Evolutionary conservation across 2,888 invertebrate genomes (phyloP).

Genomic region (Lithosia quadra): DNA sequence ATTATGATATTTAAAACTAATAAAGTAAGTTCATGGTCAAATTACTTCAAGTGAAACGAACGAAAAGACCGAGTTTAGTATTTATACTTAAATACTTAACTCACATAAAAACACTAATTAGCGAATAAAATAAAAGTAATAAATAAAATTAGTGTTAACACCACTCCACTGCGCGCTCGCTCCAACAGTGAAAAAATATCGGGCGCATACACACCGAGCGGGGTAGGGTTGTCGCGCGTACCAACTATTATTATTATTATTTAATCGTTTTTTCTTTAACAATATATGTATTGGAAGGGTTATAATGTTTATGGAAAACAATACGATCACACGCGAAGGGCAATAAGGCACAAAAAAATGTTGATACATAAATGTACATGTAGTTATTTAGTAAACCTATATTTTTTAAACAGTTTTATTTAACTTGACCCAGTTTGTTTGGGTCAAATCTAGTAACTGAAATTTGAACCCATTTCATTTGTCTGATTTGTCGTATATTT

Average conservation of each 20-base stretch:
- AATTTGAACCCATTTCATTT: no score
- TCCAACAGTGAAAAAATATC: slow-evolving; percentile 83
- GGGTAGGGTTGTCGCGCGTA: slow-evolving; percentile 70
- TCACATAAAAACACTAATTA: slow-evolving; percentile 33
- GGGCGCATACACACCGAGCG: slow-evolving; percentile 79
- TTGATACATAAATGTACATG: no score
- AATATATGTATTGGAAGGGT: not conserved
- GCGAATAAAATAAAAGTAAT: slow-evolving; percentile 33
- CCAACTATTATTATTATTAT: slow-evolving; percentile 72
- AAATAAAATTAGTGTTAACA: slow-evolving; percentile 42
- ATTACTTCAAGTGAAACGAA: slow-evolving; percentile 7
- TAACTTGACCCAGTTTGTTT: no score
- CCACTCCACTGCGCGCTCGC: slow-evolving; percentile 67
- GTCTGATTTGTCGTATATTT: no score
- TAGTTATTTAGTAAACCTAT: no score
- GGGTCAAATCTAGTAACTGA: no score
- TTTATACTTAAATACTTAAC: slow-evolving; percentile 12
- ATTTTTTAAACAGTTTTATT: no score
- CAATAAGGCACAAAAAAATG: not conserved
- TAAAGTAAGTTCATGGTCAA: no score
- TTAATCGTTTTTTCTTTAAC: slow-evolving; percentile 17
- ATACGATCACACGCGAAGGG: no score
- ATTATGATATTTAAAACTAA: no score
- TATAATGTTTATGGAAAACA: not conserved
- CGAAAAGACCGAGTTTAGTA: not conserved